Percentiles rank a stretch among this genome's conserved stretches.
These are phyloP conservation scores for Campopleginae sp. DNA, from an alignment of 2,888 invertebrate genomes.

Conservation along the genomic window DNA sequence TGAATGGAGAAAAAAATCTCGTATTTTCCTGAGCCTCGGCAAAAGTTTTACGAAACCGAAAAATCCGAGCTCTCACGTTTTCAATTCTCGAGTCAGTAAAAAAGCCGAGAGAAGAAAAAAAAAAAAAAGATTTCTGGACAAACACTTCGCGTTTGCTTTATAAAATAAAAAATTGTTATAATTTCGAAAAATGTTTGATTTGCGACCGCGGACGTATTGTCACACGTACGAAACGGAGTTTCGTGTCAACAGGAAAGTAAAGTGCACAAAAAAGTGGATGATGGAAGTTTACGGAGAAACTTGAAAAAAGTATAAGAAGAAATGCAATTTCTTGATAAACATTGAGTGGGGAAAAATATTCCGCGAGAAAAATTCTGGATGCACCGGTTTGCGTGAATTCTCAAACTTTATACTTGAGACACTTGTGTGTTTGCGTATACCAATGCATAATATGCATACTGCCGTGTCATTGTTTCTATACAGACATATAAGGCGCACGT, in stretches of 20 bases:
- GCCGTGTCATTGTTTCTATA: slow-evolving; percentile 15
- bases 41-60: no score
- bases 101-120: not conserved
- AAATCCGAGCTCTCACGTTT: no score
- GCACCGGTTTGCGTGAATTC: slow-evolving; percentile 44
- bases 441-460: slow-evolving; percentile 11
- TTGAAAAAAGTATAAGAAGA: slow-evolving; percentile 3
- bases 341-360: slow-evolving; percentile 19
- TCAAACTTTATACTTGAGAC: slow-evolving; percentile 17
- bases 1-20: no score
- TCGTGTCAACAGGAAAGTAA: not conserved
- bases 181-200: not conserved
- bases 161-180: not conserved
- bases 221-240: not conserved
- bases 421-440: slow-evolving; percentile 24
- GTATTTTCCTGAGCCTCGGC: no score
- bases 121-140: not conserved
- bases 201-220: not conserved
- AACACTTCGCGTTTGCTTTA: not conserved
- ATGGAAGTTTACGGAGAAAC: not conserved
- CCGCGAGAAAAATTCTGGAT: slow-evolving; percentile 28
- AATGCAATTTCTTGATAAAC: slow-evolving; percentile 1
- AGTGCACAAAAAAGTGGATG: slow-evolving; percentile 2
- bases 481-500: slow-evolving; percentile 64
- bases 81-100: not conserved